Evolutionary conservation across 1,140 invertebrate species (phyloP).

Genomic region (Maniola jurtina): DNA sequence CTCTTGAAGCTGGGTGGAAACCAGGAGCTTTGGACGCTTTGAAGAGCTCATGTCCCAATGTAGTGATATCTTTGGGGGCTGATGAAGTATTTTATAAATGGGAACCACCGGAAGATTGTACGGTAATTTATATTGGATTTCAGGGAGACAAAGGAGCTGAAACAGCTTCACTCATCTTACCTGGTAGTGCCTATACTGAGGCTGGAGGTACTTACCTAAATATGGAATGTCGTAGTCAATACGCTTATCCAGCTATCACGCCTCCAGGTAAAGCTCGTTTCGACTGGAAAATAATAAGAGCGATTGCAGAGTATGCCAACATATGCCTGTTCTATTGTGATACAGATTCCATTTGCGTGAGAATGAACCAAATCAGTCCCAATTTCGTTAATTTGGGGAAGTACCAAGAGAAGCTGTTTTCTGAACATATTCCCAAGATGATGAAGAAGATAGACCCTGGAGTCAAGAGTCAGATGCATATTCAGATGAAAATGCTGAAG

Average conservation of each 20-base stretch:
- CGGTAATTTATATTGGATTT: slow-evolving; percentile 80
- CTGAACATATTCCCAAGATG: slow-evolving; percentile 34
- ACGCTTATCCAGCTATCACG: slow-evolving; percentile 57
- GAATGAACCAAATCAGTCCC: slow-evolving; percentile 60
- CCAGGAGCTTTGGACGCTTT: slow-evolving; percentile 46
- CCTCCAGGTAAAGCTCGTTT: slow-evolving; percentile 59
- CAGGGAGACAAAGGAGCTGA: slow-evolving; percentile 87
- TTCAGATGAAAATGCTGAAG: slow-evolving; percentile 51
- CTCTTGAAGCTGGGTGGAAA: slow-evolving; percentile 64
- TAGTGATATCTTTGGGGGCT: slow-evolving; percentile 62
- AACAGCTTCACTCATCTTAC: slow-evolving; percentile 86
- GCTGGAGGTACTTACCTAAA: slow-evolving; percentile 60
- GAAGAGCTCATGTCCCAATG: slow-evolving; percentile 30
- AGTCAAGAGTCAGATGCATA: slow-evolving; percentile 28
- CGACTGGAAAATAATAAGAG: slow-evolving; percentile 69
- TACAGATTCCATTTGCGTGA: slow-evolving; percentile 38
- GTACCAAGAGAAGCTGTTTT: slow-evolving; percentile 54
- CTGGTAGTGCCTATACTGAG: slow-evolving; percentile 88
- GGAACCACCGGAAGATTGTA: slow-evolving; percentile 35
- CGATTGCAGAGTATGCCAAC: slow-evolving; percentile 54
- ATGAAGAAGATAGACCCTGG: slow-evolving; percentile 21
- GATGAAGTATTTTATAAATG: slow-evolving; percentile 62
- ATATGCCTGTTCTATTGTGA: slow-evolving; percentile 55
- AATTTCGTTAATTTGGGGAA: slow-evolving; percentile 47
- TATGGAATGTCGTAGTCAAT: slow-evolving; percentile 64